These are phyloP conservation scores for Triplophysa siluroides DNA, from an alignment of 2,113 vertebrate genomes.

Conservation along the genomic window DNA sequence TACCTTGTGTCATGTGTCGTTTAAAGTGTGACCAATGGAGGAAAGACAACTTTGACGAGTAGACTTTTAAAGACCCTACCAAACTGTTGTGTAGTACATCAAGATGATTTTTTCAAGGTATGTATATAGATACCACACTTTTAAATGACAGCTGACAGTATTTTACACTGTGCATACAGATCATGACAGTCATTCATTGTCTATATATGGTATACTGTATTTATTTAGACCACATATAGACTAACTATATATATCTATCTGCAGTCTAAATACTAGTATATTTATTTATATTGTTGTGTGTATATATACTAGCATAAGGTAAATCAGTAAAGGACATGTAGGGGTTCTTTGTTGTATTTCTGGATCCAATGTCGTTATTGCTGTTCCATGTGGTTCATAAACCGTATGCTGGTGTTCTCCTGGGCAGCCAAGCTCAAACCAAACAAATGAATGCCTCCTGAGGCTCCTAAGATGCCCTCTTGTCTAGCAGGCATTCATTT, in stretches of 20 bases:
- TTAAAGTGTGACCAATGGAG: conserved; percentile 81
- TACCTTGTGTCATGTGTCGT: background rate
- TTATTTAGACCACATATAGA: background rate
- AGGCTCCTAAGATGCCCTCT: background rate
- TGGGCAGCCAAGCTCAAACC: conserved; percentile 72
- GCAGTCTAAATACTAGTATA: background rate
- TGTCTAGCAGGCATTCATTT: conserved; percentile 47
- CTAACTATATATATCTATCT: too few species aligned
- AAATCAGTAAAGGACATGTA: conserved; percentile 29
- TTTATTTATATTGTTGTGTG: too few species aligned
- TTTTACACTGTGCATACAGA: too few species aligned
- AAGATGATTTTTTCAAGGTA: conserved; percentile 84
- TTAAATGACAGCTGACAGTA: background rate
- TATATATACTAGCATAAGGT: background rate
- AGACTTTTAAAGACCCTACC: conserved; percentile 73
- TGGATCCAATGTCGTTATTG: conserved; percentile 58
- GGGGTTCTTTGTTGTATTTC: conserved; percentile 38
- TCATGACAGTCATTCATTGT: too few species aligned
- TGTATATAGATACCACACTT: conserved; percentile 22
- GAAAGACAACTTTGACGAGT: conserved; percentile 80
- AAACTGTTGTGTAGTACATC: conserved; percentile 81
- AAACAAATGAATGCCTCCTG: conserved; percentile 48
- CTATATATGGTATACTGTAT: background rate
- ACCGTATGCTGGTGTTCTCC: conserved; percentile 75
- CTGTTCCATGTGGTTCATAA: conserved; percentile 68